Evolutionary conservation across 2,888 invertebrate species (phyloP), one percentile per base, ranked within the genome.

Genomic region (Gymnoscelis rufifasciata): DNA sequence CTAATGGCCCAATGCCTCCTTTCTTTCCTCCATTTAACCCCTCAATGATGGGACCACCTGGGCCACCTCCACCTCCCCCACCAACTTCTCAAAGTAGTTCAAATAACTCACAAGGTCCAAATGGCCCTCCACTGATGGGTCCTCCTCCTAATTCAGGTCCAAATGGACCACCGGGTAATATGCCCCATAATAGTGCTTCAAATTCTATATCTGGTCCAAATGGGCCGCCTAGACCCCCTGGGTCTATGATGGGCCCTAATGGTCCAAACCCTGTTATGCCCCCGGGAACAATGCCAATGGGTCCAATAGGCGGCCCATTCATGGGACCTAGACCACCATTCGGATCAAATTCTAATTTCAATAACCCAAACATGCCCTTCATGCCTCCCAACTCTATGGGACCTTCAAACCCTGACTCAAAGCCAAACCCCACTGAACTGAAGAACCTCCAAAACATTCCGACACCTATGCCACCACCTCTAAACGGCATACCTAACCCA

Each of bases 371-470:
- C 14, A 66, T 77, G 44, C 75, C 72, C 6, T 71, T 77, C 15
- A 68, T 91, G 55, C 64, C 70, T 23, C 43, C 50, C 47, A 33
- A 48, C 56, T 26, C 51, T 13, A 57, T 54, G 33, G 37, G 7
- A 6, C 38, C 42, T 1, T 27, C 38, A 8, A 30, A 33, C 3
- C 37, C 50, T 7, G 57, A 57, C 6, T 12, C 15, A 8, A 51
- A 56, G 35, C 31, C 37, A 0, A 26, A 35, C 7, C 38, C 49
- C 26, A 43, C 53, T 2, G 53, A 56, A 15, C 39, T 37, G 2
- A 78, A 92, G 68, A 92, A 91, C 62, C 81, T 90, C 10, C 90
- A 91, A 62, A 90, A 90, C 51, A 91, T 92, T 62, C 91, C 91
- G 13, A 89, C 91, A 1, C 91, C 92, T 0, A 87, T 89, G 61